These are phyloP conservation scores for Drosophila sp. DNA, from an alignment of 1,140 invertebrate genomes.

Conservation along the genomic window DNA sequence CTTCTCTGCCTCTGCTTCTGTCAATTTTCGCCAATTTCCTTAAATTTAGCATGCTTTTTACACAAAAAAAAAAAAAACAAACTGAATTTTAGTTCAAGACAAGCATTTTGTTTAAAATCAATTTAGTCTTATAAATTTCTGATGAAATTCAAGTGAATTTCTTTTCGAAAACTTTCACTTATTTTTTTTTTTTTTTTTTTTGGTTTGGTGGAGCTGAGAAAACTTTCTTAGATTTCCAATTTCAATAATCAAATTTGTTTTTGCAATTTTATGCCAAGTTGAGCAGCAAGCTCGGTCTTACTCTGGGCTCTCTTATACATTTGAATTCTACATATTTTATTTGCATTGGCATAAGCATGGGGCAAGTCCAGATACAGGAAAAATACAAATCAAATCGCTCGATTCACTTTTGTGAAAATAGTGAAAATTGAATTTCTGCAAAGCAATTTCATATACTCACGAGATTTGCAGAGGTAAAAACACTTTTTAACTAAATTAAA, in stretches of 20 bases:
- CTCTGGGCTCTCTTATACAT: slow-evolving; percentile 21
- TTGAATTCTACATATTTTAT: slow-evolving; percentile 48
- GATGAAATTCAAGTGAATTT: slow-evolving; percentile 28
- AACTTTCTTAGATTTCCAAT: slow-evolving; percentile 72
- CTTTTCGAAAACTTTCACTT: slow-evolving; percentile 29
- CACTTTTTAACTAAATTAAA: too few relatives aligned
- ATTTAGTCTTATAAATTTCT: slow-evolving; percentile 40
- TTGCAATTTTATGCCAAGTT: slow-evolving; percentile 72
- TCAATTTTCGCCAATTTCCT: slow-evolving; percentile 12
- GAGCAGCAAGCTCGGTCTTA: slow-evolving; percentile 36
- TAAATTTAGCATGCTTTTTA: slow-evolving; percentile 5
- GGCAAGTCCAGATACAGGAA: slow-evolving; percentile 38
- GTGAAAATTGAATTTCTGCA: slow-evolving; percentile 6
- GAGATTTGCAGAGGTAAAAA: neutral
- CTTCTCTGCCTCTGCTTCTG: slow-evolving; percentile 9
- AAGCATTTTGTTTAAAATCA: slow-evolving; percentile 24
- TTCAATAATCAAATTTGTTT: slow-evolving; percentile 77
- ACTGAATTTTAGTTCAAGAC: neutral
- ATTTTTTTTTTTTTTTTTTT: slow-evolving; percentile 6
- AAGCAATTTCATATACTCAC: neutral
- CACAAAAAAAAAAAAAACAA: too few relatives aligned
- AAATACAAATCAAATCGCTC: slow-evolving; percentile 8
- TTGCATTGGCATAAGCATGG: slow-evolving; percentile 52
- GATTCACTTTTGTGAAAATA: slow-evolving; percentile 6
- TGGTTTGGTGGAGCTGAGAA: slow-evolving; percentile 14